Base-by-base conservation (phyloP, 35 echinoderm and acorn worm species). In the Hemicentrotus pulcherrimus region DNA sequence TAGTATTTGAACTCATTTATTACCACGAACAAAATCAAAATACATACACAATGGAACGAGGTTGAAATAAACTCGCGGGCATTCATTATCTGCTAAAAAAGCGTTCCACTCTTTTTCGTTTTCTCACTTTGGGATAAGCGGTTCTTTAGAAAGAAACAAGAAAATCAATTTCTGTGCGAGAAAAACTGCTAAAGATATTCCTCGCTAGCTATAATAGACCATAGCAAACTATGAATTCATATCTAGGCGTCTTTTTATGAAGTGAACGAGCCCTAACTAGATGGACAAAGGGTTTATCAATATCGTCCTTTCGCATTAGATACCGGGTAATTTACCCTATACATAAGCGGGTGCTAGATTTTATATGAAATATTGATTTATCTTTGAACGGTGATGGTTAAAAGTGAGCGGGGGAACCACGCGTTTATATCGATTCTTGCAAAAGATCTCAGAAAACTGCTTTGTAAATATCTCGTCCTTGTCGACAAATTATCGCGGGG, bases 341-440 rank as follows among this genome's bases (percentile, higher is more conserved):
- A 78, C 65, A 78, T 28, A 78, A 78, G 65, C 65, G 65, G 65
- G 65, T 78, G 65, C 65, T 78, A 78, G 65, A 78, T 78, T 78
- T 78, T 78, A 78, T 78, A 78, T 78, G 65, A 78, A 78, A n/a
- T 78, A 78, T 78, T 78, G 65, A 78, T 78, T 78, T 78, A 78
- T 78, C 5, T 78, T 78, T 78, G 4, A 78, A 78, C 65, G 65
- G 7, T 78, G 65, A 78, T 78, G 19, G 65, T 28, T 15, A 78
- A 78, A 78, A 78, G 65, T 78, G 65, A 78, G 28, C 65, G 65
- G 28, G 65, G 28, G 22, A n/a, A 28, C 65, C 65, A 78, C 65
- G 65, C 65, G 65, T 78, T 78, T 78, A 78, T 78, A 78, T 78
- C 65, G 65, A 78, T 78, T 78, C 24, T 2, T 28, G 19, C 19